Percentiles rank a stretch among this genome's conserved stretches.
phyloP scores from a whole-genome alignment of 2,888 invertebrate genomes.

The Nomada fabriciana region DNA sequence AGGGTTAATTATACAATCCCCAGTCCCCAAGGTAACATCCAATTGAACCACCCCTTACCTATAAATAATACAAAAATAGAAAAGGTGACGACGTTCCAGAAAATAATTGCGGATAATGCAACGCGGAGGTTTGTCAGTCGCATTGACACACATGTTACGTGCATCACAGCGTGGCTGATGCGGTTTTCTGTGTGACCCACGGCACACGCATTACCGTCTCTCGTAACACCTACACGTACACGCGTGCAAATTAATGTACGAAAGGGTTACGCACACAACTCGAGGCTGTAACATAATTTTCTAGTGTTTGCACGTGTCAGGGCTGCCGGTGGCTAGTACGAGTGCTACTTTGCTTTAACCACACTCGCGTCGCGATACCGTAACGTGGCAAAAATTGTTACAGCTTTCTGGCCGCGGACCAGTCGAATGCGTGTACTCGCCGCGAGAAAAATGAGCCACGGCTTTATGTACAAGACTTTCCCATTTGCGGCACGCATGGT shows the following conservation, averaged over 20 bases:
- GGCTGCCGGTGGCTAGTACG: conserved; percentile 61
- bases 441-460: conserved; percentile 8
- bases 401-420: conserved; percentile 26
- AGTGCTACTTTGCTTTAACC: conserved; percentile 58
- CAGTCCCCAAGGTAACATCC: background rate
- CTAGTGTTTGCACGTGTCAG: conserved; percentile 77
- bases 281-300: conserved; percentile 75
- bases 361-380: conserved; percentile 29
- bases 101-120: conserved; percentile 60
- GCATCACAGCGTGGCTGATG: conserved; percentile 58
- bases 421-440: background rate
- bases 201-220: conserved; percentile 29
- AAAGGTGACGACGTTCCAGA: conserved; percentile 48
- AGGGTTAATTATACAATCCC: background rate
- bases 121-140: conserved; percentile 66
- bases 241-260: background rate
- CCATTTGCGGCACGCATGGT: conserved; percentile 10
- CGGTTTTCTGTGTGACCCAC: conserved; percentile 55
- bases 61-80: background rate
- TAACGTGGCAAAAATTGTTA: conserved; percentile 33
- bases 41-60: background rate
- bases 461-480: conserved; percentile 1
- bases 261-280: conserved; percentile 52
- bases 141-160: conserved; percentile 75
- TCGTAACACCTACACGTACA: conserved; percentile 29